Evolutionary conservation across 2,113 vertebrate genomes (phyloP), one percentile per base, ranked within the genome.

Genomic region (Lagopus leucura): DNA sequence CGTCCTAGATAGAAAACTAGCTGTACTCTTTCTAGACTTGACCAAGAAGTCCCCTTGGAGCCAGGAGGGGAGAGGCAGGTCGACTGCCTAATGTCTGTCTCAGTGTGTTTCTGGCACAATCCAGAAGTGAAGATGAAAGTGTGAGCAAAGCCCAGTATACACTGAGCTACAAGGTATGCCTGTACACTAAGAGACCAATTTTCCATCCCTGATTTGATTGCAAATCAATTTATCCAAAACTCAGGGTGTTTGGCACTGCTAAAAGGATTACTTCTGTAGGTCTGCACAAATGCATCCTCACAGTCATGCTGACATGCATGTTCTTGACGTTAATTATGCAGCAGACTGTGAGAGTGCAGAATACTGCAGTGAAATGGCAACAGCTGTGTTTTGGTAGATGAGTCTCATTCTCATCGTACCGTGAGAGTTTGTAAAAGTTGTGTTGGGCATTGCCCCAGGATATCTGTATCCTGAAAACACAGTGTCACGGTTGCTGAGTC

Each of bases 71-170:
- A 10, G 38, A 55, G 24, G 30, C 45, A 47, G 3, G 10, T 70
- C 34, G 28, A 16, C 22, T 58, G 1, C 11, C 40, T 28, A 1
- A 24, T 38, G 36, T 13, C 42, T 21, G 40, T 28, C 25, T 18
- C 20, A 21, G 10, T 5, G 20, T 34, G 32, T 74, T 45, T 84
- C 20, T 4, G 34, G 40, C 36, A 64, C 16, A 24, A 32, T 70
- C 22, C 25, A 60, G 20, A 80, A 71, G 10, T 82, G 43, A 52
- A 77, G 50, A 42, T 14, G 0, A 57, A 90, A 22, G 10, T 13
- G 36, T 13, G n/a, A 13, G 61, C 42, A 20, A 10, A 47, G 38
- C 10, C 13, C 43, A 40, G 24, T 0, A 0, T 24, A 6, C 9
- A 17, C 7, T 67, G 34, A 64, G 24, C 65, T 83, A 20, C 43